Evolutionary conservation across 2,113 vertebrate species (phyloP), one percentile per base, ranked within the genome.

Genomic region (Jacana jacana): DNA sequence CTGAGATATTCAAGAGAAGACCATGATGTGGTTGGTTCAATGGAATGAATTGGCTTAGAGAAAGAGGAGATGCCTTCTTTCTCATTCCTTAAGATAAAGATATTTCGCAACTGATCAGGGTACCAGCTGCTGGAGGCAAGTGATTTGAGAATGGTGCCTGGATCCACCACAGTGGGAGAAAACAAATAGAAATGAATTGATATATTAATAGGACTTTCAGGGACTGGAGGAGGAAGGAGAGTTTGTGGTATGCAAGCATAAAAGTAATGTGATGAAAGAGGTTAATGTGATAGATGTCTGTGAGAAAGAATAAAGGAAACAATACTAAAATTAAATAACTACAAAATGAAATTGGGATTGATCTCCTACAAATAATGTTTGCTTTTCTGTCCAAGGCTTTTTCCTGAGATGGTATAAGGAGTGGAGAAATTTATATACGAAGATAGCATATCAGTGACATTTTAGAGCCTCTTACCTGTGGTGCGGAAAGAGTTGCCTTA

Each of bases 81-180:
- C 25, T 72, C 27, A 11, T 80, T 83, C 27, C 2, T n/a, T 61
- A 17, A 13, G 27, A 11, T 65, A 72, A 80, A 1, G 0, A 11
- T 48, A 8, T 22, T 65, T 57, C 0, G 0, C 46, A 35, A 52
- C 16, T 87, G 28, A 63, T 23, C 3, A 8, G 22, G 35, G 31
- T 49, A 81, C 15, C 18, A 72, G 30, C 11, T 2, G 1, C 7
- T 9, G 25, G 25, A 76, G 13, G 18, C 18, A 52, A 15, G 37
- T 14, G 1, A 40, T 33, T 81, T 49, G 24, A 73, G 77, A 93
- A 61, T 31, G 23, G 11, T 73, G 24, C 24, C 40, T 82, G 20
- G 12, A 10, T 61, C 18, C 14, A 28, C 18, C 14, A 28, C 23
- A 90, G 42, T 19, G 14, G 30, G 5, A 35, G 15, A 65, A 82